phyloP scores from a whole-genome alignment of 2,113 vertebrate genomes.

The Casuarius casuarius region DNA sequence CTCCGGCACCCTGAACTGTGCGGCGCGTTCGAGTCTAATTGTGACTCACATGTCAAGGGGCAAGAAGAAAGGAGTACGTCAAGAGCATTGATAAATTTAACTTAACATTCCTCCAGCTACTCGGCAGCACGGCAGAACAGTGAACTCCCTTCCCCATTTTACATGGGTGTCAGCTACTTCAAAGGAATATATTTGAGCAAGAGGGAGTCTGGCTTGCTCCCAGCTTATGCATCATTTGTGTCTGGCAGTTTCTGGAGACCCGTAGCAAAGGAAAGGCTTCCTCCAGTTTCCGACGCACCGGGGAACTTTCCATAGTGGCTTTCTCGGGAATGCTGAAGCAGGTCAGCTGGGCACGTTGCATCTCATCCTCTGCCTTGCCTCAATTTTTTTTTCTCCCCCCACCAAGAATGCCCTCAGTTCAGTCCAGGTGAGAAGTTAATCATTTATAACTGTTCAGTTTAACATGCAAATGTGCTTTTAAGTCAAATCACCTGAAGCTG shows the following conservation, averaged over 20 bases:
- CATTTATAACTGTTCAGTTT: not conserved
- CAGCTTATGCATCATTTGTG: slow-evolving; percentile 54
- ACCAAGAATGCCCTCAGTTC: not conserved
- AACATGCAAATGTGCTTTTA: not conserved
- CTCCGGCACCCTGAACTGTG: not conserved
- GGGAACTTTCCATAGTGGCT: not conserved
- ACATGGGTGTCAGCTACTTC: slow-evolving; percentile 47
- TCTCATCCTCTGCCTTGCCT: not conserved
- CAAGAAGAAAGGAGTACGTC: slow-evolving; percentile 50
- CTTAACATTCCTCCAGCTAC: slow-evolving; percentile 46
- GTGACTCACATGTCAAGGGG: slow-evolving; percentile 55
- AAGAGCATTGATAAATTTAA: slow-evolving; percentile 36
- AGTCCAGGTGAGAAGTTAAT: not conserved
- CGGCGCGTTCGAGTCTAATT: not conserved
- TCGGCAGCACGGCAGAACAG: not conserved
- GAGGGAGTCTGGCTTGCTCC: slow-evolving; percentile 1
- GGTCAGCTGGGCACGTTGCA: not conserved
- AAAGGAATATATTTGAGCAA: slow-evolving; percentile 42
- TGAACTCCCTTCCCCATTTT: slow-evolving; percentile 33
- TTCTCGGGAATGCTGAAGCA: not conserved
- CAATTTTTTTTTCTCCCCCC: not conserved
- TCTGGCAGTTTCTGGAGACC: slow-evolving; percentile 22
- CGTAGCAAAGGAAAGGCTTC: slow-evolving; percentile 25
- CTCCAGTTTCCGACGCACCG: not conserved
- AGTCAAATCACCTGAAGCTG: not conserved